phyloP scores from a whole-genome alignment of 2,888 invertebrate genomes.

The Agrochola macilenta region DNA sequence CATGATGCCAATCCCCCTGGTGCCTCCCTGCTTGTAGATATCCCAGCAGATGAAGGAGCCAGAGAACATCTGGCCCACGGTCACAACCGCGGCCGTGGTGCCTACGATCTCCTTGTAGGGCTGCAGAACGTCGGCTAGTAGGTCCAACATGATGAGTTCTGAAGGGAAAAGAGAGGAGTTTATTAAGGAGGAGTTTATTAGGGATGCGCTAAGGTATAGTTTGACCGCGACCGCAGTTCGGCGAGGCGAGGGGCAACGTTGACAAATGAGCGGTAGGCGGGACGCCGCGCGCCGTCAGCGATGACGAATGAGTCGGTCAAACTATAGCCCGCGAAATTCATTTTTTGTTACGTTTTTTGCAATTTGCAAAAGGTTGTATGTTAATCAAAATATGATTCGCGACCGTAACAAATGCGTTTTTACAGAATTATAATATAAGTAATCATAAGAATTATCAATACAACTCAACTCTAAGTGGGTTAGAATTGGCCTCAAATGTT shows the following conservation, averaged over 20 bases:
- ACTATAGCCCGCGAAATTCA: no score
- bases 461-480: no score
- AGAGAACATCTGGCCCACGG: constrained; percentile 95
- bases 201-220: no score
- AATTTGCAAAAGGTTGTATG: no score
- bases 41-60: constrained; percentile 94
- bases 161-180: not conserved
- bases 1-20: constrained; percentile 92
- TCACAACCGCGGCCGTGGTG: constrained; percentile 93
- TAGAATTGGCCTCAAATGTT: no score
- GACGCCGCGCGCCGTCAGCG: no score
- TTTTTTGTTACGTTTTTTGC: no score
- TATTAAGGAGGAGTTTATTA: not conserved
- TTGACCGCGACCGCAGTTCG: no score
- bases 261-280: no score
- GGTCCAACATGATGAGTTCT: constrained; percentile 84
- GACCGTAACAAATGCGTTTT: not conserved
- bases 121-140: constrained; percentile 88
- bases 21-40: constrained; percentile 92
- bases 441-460: no score
- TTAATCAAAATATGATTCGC: not conserved
- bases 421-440: not conserved
- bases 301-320: no score
- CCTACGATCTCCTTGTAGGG: constrained; percentile 93
- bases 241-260: no score